Percentiles rank a stretch among this genome's conserved stretches.
These are phyloP conservation scores for Enteromius fasciolatus DNA, from an alignment of 2,797 vertebrate species.

Conservation along the genomic window DNA sequence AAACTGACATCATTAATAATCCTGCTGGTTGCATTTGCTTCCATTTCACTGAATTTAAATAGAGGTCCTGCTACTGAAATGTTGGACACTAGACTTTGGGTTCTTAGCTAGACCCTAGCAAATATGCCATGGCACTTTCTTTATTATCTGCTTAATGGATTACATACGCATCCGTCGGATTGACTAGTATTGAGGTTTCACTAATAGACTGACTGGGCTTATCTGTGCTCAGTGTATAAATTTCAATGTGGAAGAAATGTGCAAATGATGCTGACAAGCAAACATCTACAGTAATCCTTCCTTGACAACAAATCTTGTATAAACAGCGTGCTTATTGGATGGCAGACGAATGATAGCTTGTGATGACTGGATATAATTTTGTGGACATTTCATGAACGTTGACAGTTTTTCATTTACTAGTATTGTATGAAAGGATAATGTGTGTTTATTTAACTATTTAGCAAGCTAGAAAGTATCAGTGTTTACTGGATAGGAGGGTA, in stretches of 20 bases:
- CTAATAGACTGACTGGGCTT: slow-evolving; percentile 15
- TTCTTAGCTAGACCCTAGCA: slow-evolving; percentile 16
- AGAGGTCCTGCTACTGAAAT: slow-evolving; percentile 52
- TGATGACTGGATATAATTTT: neutral
- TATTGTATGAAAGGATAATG: neutral
- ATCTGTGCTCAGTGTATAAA: slow-evolving; percentile 5
- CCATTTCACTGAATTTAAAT: slow-evolving; percentile 54
- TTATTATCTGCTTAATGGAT: slow-evolving; percentile 51
- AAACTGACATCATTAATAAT: slow-evolving; percentile 68
- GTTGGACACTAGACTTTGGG: slow-evolving; percentile 29
- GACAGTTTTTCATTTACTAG: neutral
- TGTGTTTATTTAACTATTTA: neutral
- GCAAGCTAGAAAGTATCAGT: neutral
- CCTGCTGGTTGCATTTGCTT: slow-evolving; percentile 46
- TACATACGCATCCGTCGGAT: slow-evolving; percentile 7
- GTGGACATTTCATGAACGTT: neutral
- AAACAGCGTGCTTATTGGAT: slow-evolving; percentile 3
- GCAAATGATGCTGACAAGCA: neutral
- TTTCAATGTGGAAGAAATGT: slow-evolving; percentile 18
- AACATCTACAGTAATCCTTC: slow-evolving; percentile 19
- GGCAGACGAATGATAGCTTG: neutral
- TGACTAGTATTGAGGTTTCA: slow-evolving; percentile 17
- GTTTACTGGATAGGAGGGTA: neutral
- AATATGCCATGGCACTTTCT: slow-evolving; percentile 39
- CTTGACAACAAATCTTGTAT: slow-evolving; percentile 3